Evolutionary conservation across 2,888 invertebrate genomes (phyloP), one percentile per base, ranked within the genome.

Genomic region (Xestobium rufovillosum): DNA sequence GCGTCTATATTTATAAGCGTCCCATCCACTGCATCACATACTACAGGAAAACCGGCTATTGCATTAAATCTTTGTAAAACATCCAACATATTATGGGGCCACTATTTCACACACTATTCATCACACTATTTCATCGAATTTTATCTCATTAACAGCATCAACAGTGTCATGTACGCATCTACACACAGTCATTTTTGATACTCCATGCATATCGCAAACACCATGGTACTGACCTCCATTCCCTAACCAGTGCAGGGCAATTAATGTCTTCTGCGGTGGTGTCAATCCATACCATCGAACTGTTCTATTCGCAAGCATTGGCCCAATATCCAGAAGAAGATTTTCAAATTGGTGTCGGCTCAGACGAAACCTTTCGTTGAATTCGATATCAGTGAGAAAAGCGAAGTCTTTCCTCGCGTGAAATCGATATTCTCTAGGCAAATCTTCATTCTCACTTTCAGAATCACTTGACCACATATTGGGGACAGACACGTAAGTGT

Each of bases 141-240:
- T 38, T 27, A 41, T 38, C 26, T 38, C 33, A 34, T 44, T 44
- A 26, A 48, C 43, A 19, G 44, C 43, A 35, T 16, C 29, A n/a
- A 40, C 39, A 33, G 43, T 17, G 10, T 36, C 34, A 25, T 40
- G 39, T 12, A 52, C 41, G 31, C 44, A 42, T 38, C 48, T 43
- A 35, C 45, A 46, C 3, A 48, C 47, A 13, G 45, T 52, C 17
- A 42, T 42, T 46, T 49, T 51, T 26, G 42, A 42, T 28, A 52
- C 41, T n/a, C 49, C 48, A 43, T 51, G 50, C 43, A 48, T 50
- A 33, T 46, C 50, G 14, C 45, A 45, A 36, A 51, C 38, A 10
- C 35, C 31, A 36, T 49, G 44, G 29, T 47, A 43, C 27, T 48
- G 49, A 6, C 19, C 23, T 16, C 47, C 41, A 39, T 34, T 48